Base-by-base conservation (phyloP, 2,888 invertebrate genomes). In the Ectemnius continuus region DNA sequence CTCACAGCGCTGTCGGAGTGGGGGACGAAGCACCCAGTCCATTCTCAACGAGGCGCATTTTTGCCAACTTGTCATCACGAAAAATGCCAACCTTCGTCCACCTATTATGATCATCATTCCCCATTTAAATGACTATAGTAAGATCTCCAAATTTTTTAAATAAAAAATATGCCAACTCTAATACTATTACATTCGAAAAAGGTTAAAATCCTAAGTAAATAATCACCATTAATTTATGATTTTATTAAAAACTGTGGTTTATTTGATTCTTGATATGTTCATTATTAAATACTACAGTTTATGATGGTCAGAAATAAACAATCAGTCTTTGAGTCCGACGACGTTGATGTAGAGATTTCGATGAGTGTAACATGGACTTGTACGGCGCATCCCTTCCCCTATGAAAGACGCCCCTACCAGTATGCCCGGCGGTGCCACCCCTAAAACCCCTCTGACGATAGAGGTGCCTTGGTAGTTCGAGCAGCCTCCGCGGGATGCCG, bases 401-500 rank as follows among this genome's bases (percentile, higher is more conserved):
- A 0, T 11, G 16, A 3, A 16, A 26, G 16, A 4, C 20, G 23
- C 57, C 75, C 74, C 75, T 61, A 60, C 77, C 73, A 4, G 0
- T 4, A 28, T 13, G 47, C 0, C 48, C 14, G 23, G 56, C 36
- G 28, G 61, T 66, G 62, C 36, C 73, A 70, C 79, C 79, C 84
- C 85, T 79, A 66, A 60, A 76, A 72, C 80, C 85, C 85, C 84
- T 84, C 69, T 68, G 65, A 67, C 75, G 67, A 67, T 66, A 73
- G 57, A 56, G 26, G 62, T 47, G 16, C 26, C 63, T 58, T 75
- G 59, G 73, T 71, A 83, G 75, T 89, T 86, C 85, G 28, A 23
- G 36, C 16, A 13, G 47, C 59, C 5, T 61, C 70, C 81, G 84
- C 76, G 52, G 79, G 89, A 87, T 89, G 89, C 84, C 89, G 88